phyloP scores from a whole-genome alignment of 2,888 invertebrate genomes.

The Stegana nigrithorax region DNA sequence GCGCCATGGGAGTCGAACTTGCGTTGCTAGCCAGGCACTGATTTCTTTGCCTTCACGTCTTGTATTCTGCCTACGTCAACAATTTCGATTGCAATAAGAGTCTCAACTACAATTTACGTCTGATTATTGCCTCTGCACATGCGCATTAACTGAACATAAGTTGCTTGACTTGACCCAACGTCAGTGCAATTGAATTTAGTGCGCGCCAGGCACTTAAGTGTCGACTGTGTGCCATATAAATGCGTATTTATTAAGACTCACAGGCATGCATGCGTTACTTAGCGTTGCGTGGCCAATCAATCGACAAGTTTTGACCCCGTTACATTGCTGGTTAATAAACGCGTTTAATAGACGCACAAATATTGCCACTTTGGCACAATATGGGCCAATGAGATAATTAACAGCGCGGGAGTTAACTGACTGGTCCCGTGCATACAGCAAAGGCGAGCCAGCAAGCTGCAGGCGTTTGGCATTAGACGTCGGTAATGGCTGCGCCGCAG shows the following conservation, averaged over 20 bases:
- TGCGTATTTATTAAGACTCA: conserved; percentile 1
- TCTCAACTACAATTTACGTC: conserved; percentile 54
- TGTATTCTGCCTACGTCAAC: no score
- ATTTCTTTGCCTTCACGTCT: conserved; percentile 34
- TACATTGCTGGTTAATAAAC: no score
- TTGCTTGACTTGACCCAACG: background rate
- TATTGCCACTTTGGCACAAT: conserved; percentile 50
- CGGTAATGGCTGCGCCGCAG: no score
- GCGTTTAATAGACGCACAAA: conserved; percentile 45
- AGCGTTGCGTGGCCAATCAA: no score
- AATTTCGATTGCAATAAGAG: no score
- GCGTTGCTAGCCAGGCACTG: conserved; percentile 58
- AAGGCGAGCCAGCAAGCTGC: no score
- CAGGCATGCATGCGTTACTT: background rate
- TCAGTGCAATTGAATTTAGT: background rate
- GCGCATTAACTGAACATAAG: background rate
- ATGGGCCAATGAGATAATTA: conserved; percentile 49
- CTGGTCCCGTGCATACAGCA: conserved; percentile 22
- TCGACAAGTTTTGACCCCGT: no score
- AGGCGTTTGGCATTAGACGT: no score
- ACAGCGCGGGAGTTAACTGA: conserved; percentile 44
- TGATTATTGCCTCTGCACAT: conserved; percentile 51
- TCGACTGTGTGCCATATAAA: conserved; percentile 3
- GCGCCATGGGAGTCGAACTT: conserved; percentile 50
- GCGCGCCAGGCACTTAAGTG: background rate